phyloP scores from a whole-genome alignment of 2,888 invertebrate species.

The Sphaerophoria taeniata region DNA sequence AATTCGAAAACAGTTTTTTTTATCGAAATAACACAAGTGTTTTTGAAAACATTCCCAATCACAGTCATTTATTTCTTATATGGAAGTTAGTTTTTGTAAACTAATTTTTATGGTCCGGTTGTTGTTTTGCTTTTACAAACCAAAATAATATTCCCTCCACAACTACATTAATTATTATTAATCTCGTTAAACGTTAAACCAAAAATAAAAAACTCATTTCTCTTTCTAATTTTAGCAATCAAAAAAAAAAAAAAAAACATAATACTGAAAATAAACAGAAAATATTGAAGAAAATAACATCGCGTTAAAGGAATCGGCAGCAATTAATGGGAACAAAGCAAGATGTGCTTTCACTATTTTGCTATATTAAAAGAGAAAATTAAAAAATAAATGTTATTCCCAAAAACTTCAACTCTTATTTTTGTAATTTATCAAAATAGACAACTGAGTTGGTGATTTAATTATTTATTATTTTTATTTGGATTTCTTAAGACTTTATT shows the following conservation, averaged over 20 bases:
- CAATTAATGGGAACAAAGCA: constrained; percentile 1
- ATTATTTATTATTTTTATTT: neutral
- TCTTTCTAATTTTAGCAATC: neutral
- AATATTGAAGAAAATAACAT: neutral
- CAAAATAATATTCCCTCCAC: no score
- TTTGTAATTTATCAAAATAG: neutral
- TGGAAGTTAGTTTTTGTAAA: no score
- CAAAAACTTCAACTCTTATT: constrained; percentile 2
- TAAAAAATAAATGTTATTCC: neutral
- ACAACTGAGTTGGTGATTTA: neutral
- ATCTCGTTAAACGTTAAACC: no score
- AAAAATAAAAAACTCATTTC: no score
- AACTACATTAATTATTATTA: no score
- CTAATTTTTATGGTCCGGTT: no score
- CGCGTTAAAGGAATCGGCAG: neutral
- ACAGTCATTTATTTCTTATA: no score
- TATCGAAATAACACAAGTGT: no score
- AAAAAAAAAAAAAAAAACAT: neutral
- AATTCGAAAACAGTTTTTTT: no score
- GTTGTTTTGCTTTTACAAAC: no score
- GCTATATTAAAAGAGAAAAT: neutral
- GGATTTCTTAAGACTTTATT: neutral
- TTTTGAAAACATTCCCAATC: no score
- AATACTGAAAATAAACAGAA: neutral
- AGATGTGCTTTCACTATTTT: neutral